Evolutionary conservation across 2,113 vertebrate species (phyloP).

Genomic region (Nipponia nippon): DNA sequence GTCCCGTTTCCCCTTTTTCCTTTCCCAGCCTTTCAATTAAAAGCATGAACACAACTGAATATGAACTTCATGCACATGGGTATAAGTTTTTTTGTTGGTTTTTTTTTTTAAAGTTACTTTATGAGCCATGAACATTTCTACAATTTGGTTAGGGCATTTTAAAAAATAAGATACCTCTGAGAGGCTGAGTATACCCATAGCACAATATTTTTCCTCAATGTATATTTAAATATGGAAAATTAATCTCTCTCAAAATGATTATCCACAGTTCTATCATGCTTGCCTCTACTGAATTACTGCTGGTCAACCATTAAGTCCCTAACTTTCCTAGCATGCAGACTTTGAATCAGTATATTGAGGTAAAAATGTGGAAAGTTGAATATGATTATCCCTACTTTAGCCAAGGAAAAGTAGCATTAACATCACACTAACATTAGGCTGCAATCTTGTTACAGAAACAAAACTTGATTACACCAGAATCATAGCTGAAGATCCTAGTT

Average conservation of each 20-base stretch:
- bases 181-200: neutral
- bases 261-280: neutral
- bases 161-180: neutral
- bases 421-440: neutral
- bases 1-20: neutral
- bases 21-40: neutral
- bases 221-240: neutral
- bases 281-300: neutral
- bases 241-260: neutral
- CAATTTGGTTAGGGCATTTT: neutral
- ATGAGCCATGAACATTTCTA: neutral
- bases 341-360: neutral
- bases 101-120: neutral
- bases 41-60: neutral
- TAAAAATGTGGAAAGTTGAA: neutral
- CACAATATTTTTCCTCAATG: neutral
- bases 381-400: neutral
- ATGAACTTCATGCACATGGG: neutral
- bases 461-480: neutral
- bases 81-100: neutral
- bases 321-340: neutral
- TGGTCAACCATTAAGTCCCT: neutral
- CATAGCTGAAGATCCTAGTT: neutral
- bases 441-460: neutral
- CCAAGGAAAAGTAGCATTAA: neutral